A percentile compares a stretch with the other conserved stretches of the same genome.
phyloP scores from a whole-genome alignment of 2,113 vertebrate genomes.

The Lamprologus speciosus region DNA sequence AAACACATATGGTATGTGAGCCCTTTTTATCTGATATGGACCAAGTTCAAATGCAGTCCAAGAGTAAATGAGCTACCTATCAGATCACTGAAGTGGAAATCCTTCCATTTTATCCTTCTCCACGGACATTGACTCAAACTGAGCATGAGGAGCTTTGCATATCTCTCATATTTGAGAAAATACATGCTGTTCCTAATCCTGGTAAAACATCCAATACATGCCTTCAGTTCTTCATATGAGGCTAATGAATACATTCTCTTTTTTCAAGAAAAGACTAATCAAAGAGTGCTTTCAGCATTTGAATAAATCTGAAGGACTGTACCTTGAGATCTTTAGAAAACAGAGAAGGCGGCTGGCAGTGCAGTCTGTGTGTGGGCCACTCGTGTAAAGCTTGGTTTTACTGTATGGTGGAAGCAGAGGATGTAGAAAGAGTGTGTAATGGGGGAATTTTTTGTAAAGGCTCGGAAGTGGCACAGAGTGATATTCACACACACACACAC shows the following conservation, averaged over 20 bases:
- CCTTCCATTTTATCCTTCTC: not conserved
- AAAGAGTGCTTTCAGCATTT: not conserved
- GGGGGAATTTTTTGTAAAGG: conserved; percentile 2
- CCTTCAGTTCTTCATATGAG: not conserved
- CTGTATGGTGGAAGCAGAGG: conserved; percentile 5
- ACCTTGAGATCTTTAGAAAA: not conserved
- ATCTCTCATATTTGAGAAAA: not conserved
- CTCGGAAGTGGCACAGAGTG: not conserved
- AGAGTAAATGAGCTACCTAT: not conserved
- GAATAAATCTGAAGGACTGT: not conserved
- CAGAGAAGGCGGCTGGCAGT: not conserved
- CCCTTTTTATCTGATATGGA: not conserved
- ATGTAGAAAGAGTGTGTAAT: conserved; percentile 16
- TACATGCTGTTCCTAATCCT: not conserved
- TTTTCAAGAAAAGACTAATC: not conserved
- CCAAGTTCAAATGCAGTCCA: not conserved
- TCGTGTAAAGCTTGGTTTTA: conserved; percentile 7
- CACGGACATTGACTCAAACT: not conserved
- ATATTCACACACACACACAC: not conserved
- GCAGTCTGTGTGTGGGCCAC: not conserved
- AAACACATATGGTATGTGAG: not conserved
- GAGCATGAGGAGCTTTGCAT: not conserved
- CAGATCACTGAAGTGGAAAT: not conserved
- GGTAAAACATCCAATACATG: not conserved
- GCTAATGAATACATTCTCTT: not conserved